Conservation (phyloP, 2,888 invertebrate species). For the Himalopsyche kuldschensis region DNA sequence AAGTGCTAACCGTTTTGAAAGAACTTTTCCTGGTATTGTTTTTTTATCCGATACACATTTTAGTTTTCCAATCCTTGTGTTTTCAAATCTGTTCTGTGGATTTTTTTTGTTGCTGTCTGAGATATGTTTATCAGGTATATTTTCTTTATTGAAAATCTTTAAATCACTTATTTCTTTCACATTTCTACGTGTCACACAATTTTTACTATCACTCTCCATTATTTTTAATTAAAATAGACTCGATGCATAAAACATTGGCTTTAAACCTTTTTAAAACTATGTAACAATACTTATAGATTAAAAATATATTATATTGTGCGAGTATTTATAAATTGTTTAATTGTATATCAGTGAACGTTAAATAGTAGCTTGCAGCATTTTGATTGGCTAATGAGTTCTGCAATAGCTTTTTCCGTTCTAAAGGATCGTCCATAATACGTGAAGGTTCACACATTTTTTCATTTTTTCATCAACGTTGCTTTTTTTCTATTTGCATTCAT, state of each 20-base stretch:
- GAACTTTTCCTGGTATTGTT: not conserved
- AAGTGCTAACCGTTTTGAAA: not conserved
- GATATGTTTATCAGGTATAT: not conserved
- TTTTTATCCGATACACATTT: not conserved
- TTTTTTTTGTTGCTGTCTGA: not conserved
- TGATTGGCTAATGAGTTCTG: too few relatives aligned
- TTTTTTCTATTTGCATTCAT: too few relatives aligned
- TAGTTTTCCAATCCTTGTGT: not conserved
- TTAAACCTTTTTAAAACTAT: too few relatives aligned
- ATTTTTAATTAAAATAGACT: not conserved
- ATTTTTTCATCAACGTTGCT: too few relatives aligned
- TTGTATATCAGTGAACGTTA: too few relatives aligned
- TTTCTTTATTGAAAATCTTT: not conserved
- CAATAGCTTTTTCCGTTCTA: too few relatives aligned
- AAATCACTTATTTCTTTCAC: not conserved
- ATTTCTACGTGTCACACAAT: not conserved
- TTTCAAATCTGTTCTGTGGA: not conserved
- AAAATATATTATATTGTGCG: not conserved
- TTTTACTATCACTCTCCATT: not conserved
- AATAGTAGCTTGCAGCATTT: too few relatives aligned
- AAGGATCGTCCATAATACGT: too few relatives aligned
- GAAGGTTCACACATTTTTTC: too few relatives aligned
- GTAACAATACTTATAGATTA: not conserved
- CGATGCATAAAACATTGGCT: too few relatives aligned
- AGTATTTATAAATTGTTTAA: too few relatives aligned